These are phyloP conservation scores for Callyntrura guangdongensis DNA, from an alignment of 2,888 invertebrate genomes.

Conservation along the genomic window DNA sequence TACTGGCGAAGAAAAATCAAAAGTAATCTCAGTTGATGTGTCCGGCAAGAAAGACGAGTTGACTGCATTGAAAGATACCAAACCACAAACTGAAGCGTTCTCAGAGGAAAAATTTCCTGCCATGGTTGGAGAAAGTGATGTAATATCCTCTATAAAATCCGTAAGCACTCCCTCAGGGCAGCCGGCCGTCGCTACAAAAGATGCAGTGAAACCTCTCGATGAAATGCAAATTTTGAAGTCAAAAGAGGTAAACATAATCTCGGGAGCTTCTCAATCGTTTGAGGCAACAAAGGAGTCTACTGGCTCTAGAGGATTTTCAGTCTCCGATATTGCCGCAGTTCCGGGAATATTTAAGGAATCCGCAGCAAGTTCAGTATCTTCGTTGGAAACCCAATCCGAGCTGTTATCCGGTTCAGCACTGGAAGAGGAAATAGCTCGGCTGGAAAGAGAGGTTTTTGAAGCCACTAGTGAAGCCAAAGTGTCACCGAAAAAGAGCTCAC, in stretches of 20 bases:
- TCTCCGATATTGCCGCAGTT: constrained; percentile 29
- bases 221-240: neutral
- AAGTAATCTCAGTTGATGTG: constrained; percentile 73
- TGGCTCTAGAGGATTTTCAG: constrained; percentile 51
- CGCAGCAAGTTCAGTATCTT: constrained; percentile 63
- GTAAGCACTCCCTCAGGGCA: no score
- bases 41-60: constrained; percentile 56
- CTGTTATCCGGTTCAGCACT: constrained; percentile 73
- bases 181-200: neutral
- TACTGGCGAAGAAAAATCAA: constrained; percentile 72
- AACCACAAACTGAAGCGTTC: neutral
- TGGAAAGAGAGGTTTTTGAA: constrained; percentile 81
- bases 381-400: constrained; percentile 72
- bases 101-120: neutral
- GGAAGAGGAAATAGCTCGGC: constrained; percentile 78
- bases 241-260: neutral
- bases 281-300: constrained; percentile 77
- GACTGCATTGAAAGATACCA: neutral
- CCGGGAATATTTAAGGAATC: constrained; percentile 62
- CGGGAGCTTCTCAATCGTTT: neutral
- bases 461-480: constrained; percentile 66
- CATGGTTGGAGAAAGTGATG: neutral
- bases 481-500: constrained; percentile 57
- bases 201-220: neutral
- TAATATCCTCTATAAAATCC: no score